Evolutionary conservation across 2,797 vertebrate genomes (phyloP).

Genomic region (Heterohyrax brucei): DNA sequence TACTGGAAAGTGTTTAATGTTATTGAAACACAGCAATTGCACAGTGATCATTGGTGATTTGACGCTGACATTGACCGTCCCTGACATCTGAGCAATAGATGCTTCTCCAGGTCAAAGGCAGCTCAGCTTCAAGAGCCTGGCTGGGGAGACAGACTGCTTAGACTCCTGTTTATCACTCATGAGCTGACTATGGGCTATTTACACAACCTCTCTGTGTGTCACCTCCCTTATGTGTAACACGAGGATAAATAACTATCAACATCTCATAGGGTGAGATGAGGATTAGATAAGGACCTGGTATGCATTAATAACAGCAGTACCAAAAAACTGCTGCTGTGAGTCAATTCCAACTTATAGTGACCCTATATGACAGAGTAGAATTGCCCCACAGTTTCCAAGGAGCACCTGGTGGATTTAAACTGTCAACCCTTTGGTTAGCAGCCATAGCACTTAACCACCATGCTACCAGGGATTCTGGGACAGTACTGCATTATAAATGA

Average conservation of each 20-base stretch:
- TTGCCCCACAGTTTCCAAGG: too few relatives aligned
- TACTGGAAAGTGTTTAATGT: not conserved
- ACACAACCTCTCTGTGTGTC: not conserved
- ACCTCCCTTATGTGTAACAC: not conserved
- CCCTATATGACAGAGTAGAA: too few relatives aligned
- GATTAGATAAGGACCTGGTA: not conserved
- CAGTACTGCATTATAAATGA: not conserved
- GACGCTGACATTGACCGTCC: not conserved
- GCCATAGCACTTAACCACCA: too few relatives aligned
- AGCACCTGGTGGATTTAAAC: too few relatives aligned
- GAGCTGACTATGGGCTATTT: not conserved
- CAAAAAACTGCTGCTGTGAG: too few relatives aligned
- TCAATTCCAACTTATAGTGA: too few relatives aligned
- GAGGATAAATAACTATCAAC: not conserved
- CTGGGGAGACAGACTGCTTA: not conserved
- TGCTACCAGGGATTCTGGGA: too few relatives aligned
- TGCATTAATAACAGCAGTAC: not conserved
- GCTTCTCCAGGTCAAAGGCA: not conserved
- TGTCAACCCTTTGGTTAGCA: too few relatives aligned
- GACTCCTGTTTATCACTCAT: not conserved
- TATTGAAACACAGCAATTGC: too few relatives aligned
- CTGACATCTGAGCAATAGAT: not conserved
- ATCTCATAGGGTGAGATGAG: not conserved
- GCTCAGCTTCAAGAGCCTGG: not conserved
- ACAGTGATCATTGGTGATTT: accelerated